phyloP scores from a whole-genome alignment of 1,140 invertebrate species.

The Octopus sinensis region DNA sequence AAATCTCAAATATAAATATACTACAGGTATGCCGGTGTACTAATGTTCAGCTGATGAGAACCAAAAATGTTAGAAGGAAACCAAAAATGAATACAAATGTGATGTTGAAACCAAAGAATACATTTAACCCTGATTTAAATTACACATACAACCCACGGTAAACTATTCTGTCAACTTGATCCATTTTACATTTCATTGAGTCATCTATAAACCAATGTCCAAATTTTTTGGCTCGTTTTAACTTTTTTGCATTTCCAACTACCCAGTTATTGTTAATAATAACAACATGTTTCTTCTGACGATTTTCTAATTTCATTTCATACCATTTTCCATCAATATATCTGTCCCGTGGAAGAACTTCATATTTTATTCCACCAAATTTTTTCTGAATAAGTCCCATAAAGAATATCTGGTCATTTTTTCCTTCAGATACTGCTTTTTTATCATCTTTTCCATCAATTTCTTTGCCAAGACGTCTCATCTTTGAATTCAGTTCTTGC shows the following conservation, averaged over 20 bases:
- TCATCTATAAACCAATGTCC: constrained; percentile 35
- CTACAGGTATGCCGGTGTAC: too few species aligned
- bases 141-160: background rate
- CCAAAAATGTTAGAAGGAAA: too few species aligned
- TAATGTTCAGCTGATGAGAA: too few species aligned
- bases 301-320: constrained; percentile 14
- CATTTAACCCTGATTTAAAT: too few species aligned
- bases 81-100: too few species aligned
- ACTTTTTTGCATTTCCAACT: constrained; percentile 28
- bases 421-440: constrained; percentile 25
- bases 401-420: constrained; percentile 34
- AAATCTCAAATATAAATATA: too few species aligned
- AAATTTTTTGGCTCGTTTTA: constrained; percentile 31
- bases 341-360: constrained; percentile 24
- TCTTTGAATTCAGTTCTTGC: constrained; percentile 28
- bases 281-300: constrained; percentile 19
- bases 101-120: too few species aligned
- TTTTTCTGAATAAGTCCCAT: background rate
- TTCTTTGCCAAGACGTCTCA: constrained; percentile 24
- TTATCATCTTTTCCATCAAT: constrained; percentile 23
- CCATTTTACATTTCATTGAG: constrained; percentile 21
- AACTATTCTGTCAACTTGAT: background rate
- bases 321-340: constrained; percentile 47
- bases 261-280: constrained; percentile 40
- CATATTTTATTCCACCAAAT: constrained; percentile 24